These are phyloP conservation scores for Troides oblongomaculatus DNA, from an alignment of 2,888 invertebrate genomes.

Conservation along the genomic window DNA sequence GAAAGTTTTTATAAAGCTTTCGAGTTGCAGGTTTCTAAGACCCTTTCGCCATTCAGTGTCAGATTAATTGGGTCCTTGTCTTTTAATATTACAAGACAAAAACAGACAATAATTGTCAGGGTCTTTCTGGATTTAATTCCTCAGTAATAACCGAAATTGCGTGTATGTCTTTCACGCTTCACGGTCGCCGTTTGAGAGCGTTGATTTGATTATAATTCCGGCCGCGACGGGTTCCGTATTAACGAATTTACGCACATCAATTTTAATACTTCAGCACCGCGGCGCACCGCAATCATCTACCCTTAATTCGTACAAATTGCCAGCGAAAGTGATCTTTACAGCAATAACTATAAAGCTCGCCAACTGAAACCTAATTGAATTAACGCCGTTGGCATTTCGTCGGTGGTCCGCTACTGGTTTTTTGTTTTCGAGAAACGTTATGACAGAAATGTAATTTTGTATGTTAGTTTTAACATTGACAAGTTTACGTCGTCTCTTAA, in stretches of 20 bases:
- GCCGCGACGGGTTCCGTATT: conserved; percentile 13
- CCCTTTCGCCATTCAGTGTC: no score
- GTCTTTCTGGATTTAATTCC: background rate
- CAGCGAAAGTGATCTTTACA: conserved; percentile 10
- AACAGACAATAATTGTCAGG: no score
- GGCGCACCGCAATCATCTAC: conserved; percentile 11
- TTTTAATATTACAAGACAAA: no score
- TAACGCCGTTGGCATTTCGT: conserved; percentile 10
- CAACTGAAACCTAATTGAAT: conserved; percentile 1
- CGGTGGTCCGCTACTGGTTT: conserved; percentile 12
- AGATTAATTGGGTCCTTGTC: no score
- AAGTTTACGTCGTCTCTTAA: background rate
- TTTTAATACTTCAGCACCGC: conserved; percentile 16
- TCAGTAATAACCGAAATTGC: background rate
- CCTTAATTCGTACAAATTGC: background rate
- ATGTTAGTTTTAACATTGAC: background rate
- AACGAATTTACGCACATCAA: conserved; percentile 27
- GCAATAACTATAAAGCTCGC: background rate
- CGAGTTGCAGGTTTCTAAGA: no score
- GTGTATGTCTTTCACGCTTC: conserved; percentile 1
- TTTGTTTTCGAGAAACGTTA: background rate
- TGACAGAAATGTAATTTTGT: background rate
- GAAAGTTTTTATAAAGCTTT: no score
- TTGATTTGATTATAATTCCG: conserved; percentile 26
- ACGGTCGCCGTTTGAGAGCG: background rate